Evolutionary conservation across 2,797 vertebrate species (phyloP).

Genomic region (Bradypodion pumilum): DNA sequence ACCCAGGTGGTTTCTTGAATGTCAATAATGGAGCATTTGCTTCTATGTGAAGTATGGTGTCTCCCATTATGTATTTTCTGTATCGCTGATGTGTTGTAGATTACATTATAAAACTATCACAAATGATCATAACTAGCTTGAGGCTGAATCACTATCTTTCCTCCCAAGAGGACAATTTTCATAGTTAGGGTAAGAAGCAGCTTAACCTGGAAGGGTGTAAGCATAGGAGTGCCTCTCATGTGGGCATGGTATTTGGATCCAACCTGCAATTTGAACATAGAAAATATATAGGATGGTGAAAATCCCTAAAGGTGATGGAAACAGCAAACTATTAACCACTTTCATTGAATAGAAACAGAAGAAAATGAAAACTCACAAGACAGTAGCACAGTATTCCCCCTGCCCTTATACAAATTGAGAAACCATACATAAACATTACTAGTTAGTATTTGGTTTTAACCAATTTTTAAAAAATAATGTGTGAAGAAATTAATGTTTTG

Average conservation of each 20-base stretch:
- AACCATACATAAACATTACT: conserved; percentile 35
- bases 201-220: conserved; percentile 26
- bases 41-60: conserved; percentile 47
- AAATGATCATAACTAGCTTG: conserved; percentile 9
- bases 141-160: conserved; percentile 28
- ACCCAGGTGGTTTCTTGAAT: conserved; percentile 69
- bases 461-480: neutral
- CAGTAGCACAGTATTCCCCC: conserved; percentile 24
- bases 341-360: conserved; percentile 6
- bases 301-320: conserved; percentile 48
- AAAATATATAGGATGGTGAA: conserved; percentile 45
- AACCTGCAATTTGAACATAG: conserved; percentile 47
- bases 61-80: conserved; percentile 46
- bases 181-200: conserved; percentile 29
- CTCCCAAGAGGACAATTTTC: conserved; percentile 48
- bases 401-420: conserved; percentile 6
- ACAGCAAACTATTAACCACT: conserved; percentile 33
- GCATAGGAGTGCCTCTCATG: neutral
- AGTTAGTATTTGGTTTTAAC: neutral
- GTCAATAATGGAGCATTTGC: conserved; percentile 56
- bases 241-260: conserved; percentile 46
- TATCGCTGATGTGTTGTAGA: conserved; percentile 46
- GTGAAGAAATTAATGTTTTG: neutral
- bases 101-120: conserved; percentile 49
- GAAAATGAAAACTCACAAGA: conserved; percentile 35